Base-by-base conservation (phyloP, 2,888 invertebrate species). In the Nomada goodeniana region DNA sequence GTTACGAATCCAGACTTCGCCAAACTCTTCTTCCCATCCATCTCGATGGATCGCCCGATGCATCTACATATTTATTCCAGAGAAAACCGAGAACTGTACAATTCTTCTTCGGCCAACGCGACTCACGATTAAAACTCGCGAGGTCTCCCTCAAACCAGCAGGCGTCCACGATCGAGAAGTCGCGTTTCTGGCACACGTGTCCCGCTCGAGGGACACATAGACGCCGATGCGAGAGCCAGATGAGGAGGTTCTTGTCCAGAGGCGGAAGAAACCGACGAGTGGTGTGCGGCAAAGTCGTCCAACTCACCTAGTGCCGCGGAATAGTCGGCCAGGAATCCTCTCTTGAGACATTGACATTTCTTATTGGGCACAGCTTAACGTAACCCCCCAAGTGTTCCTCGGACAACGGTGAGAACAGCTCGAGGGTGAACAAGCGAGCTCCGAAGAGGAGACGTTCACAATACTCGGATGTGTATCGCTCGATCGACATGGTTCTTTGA, bases 261-360 rank as follows among this genome's bases (percentile, higher is more conserved):
- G 36, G 60, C 15, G 29, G 2, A 67, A 63, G 53, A 61, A 59
- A 60, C 26, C 55, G 63, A 78, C 67, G 71, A 74, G 73, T 57
- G 60, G 57, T 36, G 59, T 53, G 59, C 42, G 20, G 52, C 64
- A 59, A 36, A 47, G 13, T 61, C 36, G 69, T 60, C 64, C 69
- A 36, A 44, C 44, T 65, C 80, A 50, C 70, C 65, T 36, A 73
- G 68, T 80, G 70, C 42, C 61, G 67, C 65, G 60, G 79, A 72
- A 83, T 82, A 87, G 78, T 81, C 74, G 76, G 47, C 57, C 57
- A 83, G 70, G 85, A 86, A 89, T 89, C 87, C 89, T 89, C 89
- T 86, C 88, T 85, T 80, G 87, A 89, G 89, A 89, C 89, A 78
- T 84, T 83, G 89, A 87, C 89, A 83, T 73, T 89, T 84, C 88